Conservation (phyloP, 2,797 vertebrate species). For the Enteromius viviparus region DNA sequence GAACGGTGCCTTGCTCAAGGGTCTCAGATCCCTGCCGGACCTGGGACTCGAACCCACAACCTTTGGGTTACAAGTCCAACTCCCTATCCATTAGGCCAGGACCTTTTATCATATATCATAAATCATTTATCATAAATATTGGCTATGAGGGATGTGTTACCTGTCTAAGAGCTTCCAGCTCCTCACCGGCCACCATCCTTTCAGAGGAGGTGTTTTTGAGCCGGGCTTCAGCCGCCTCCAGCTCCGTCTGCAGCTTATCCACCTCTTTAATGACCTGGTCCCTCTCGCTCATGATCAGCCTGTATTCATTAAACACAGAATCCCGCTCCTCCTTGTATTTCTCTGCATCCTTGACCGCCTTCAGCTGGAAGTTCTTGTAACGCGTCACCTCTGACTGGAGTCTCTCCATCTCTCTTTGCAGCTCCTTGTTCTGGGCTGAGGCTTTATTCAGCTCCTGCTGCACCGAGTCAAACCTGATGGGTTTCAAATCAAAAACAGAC, state of each 20-base stretch:
- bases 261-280: slow-evolving; percentile 99
- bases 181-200: slow-evolving; percentile 92
- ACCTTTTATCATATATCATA: too few relatives aligned
- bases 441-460: slow-evolving; percentile 94
- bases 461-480: slow-evolving; percentile 87
- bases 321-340: slow-evolving; percentile 99
- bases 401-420: slow-evolving; percentile 95
- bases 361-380: slow-evolving; percentile 93
- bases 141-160: slow-evolving; percentile 67
- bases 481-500: background rate
- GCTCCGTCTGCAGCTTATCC: slow-evolving; percentile 95
- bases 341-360: slow-evolving; percentile 91
- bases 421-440: slow-evolving; percentile 93
- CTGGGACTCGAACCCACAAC: too few relatives aligned
- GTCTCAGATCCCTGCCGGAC: too few relatives aligned
- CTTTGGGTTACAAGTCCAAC: too few relatives aligned
- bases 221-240: slow-evolving; percentile 92
- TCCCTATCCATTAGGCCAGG: too few relatives aligned
- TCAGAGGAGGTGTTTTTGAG: slow-evolving; percentile 96
- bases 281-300: slow-evolving; percentile 97
- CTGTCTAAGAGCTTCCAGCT: slow-evolving; percentile 95
- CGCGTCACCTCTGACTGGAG: slow-evolving; percentile 94
- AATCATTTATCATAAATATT: too few relatives aligned
- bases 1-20: too few relatives aligned
- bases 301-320: slow-evolving; percentile 96